Base-by-base conservation (phyloP, 2,888 invertebrate genomes). In the Crocallis elinguaria region DNA sequence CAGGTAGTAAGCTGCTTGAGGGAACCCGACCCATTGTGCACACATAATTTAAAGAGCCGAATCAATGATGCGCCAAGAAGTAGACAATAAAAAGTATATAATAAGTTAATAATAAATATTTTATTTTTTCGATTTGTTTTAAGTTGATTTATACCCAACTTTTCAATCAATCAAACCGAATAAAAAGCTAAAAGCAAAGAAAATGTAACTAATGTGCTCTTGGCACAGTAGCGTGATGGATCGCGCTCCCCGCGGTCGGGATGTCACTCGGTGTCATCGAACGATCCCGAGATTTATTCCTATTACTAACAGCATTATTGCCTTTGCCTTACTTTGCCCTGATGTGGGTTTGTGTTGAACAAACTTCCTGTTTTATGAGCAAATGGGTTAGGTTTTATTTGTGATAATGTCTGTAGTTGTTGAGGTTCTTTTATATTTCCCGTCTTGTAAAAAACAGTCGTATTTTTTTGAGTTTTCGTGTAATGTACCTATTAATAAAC, bases 231-330 rank as follows among this genome's bases (percentile, higher is more conserved):
- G 64, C 54, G 69, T 79, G 78, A 79, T 80, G 73, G 77, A 82
- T 79, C 66, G 70, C 62, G 60, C 71, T 69, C 77, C 66, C 64
- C 55, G 49, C 71, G 65, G 67, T 53, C 55, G 57, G 58, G 55
- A 62, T 71, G 77, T 77, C 80, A 71, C 71, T 78, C 76, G 71
- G 68, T 72, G 75, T 75, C 79, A 72, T 72, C 66, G 66, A 67
- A 60, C 54, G 50, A 67, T 54, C 58, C 49, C 44, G 25, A 56
- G 60, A 65, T 62, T 59, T 60, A 60, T 64, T 64, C 55, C 60
- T 55, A 60, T 64, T 60, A 62, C 58, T 43, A 51, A 54, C 48
- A 62, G 54, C 49, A 49, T 64, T 61, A 61, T 56, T 61, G 59
- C 53, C 42, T 63, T 37, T 46, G 41, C 35, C 13, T 53, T 48